These are phyloP conservation scores for Phrynosoma blainvillii DNA, from an alignment of 2,113 vertebrate species.

Conservation along the genomic window DNA sequence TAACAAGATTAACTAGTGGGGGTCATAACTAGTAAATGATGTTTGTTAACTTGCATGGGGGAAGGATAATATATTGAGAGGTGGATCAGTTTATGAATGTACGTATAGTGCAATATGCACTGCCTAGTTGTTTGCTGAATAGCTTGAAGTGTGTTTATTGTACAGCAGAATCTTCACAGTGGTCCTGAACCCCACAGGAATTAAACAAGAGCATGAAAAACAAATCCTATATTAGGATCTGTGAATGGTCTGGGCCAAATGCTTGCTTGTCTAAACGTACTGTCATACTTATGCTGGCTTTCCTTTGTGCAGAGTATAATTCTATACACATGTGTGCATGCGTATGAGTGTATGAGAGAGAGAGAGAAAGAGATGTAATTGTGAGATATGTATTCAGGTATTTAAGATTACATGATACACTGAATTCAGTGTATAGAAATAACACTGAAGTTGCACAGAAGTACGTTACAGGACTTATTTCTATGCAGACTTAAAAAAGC, in stretches of 20 bases:
- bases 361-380: background rate
- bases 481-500: background rate
- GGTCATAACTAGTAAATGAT: accelerated
- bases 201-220: background rate
- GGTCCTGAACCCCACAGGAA: background rate
- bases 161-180: background rate
- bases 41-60: background rate
- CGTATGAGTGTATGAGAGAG: background rate
- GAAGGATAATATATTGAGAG: background rate
- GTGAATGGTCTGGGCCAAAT: background rate
- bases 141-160: constrained; percentile 9
- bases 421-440: background rate
- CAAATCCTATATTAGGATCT: background rate
- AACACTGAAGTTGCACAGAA: background rate
- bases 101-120: background rate
- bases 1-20: constrained; percentile 55
- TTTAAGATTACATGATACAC: background rate
- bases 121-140: background rate
- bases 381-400: background rate
- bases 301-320: constrained; percentile 3
- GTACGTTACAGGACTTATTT: background rate
- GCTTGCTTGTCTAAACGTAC: background rate
- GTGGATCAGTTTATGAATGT: background rate
- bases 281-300: background rate
- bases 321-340: background rate